A percentile compares a stretch with the other conserved stretches of the same genome.
Conservation (phyloP, 2,888 invertebrate genomes). For the Abscondita cerata region DNA sequence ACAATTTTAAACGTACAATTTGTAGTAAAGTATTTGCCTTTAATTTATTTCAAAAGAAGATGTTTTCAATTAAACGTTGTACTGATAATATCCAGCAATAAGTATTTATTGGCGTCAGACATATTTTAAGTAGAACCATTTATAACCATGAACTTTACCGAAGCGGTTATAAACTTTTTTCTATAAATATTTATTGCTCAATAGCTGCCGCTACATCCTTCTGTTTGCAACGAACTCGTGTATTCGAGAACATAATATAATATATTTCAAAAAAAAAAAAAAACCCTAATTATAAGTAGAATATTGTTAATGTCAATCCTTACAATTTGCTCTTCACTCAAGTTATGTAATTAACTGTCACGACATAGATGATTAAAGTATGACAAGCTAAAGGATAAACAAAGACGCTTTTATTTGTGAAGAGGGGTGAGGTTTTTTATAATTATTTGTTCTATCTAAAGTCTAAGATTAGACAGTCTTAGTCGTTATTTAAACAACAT, state of each 20-base stretch:
- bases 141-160: conserved; percentile 7
- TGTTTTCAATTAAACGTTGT: conserved; percentile 9
- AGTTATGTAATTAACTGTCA: conserved; percentile 12
- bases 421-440: conserved; percentile 7
- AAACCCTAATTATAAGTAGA: background rate
- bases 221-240: too few relatives aligned
- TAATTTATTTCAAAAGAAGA: conserved; percentile 17
- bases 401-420: conserved; percentile 9
- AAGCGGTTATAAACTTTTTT: conserved; percentile 6
- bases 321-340: conserved; percentile 5
- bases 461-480: too few relatives aligned
- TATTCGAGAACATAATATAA: too few relatives aligned
- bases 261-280: too few relatives aligned
- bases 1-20: conserved; percentile 24
- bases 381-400: conserved; percentile 6
- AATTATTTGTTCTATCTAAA: background rate
- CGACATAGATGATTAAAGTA: conserved; percentile 11
- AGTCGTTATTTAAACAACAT: too few relatives aligned
- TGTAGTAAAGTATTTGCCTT: conserved; percentile 19
- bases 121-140: conserved; percentile 12
- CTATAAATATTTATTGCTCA: conserved; percentile 12
- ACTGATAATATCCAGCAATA: conserved; percentile 8
- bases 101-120: conserved; percentile 12
- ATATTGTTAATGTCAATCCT: conserved; percentile 2
- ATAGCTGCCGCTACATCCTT: conserved; percentile 1